phyloP scores from a whole-genome alignment of 2,888 invertebrate species.

The Drosophila quinaria region DNA sequence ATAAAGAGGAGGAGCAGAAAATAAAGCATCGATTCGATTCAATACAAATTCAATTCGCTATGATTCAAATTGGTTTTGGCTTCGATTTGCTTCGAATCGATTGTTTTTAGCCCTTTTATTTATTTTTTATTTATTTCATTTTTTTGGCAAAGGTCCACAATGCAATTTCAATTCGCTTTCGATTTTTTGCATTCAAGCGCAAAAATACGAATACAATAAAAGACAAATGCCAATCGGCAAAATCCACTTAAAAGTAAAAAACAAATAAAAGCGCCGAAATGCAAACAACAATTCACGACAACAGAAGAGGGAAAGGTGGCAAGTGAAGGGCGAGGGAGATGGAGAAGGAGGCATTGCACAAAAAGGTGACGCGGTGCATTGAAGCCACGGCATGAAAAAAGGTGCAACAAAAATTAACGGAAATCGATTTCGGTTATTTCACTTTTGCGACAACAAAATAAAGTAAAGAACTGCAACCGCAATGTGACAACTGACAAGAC shows the following conservation, averaged over 20 bases:
- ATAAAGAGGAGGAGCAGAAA: constrained; percentile 26
- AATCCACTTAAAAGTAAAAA: constrained; percentile 57
- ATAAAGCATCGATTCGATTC: constrained; percentile 14
- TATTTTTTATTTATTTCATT: constrained; percentile 1
- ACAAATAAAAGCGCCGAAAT: constrained; percentile 39
- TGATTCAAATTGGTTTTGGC: constrained; percentile 18
- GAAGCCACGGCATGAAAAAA: constrained; percentile 48
- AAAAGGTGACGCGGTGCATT: constrained; percentile 61
- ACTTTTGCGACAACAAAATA: constrained; percentile 19
- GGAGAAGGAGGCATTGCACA: constrained; percentile 37
- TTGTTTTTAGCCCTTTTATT: constrained; percentile 26
- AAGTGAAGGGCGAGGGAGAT: neutral
- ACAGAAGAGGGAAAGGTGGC: neutral
- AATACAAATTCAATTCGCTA: constrained; percentile 15
- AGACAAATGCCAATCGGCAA: constrained; percentile 60
- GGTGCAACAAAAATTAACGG: constrained; percentile 53
- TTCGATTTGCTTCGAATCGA: constrained; percentile 17
- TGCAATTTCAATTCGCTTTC: constrained; percentile 57
- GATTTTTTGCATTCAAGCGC: constrained; percentile 47
- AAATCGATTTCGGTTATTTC: constrained; percentile 71
- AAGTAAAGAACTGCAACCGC: constrained; percentile 2
- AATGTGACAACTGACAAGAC: neutral
- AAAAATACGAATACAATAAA: constrained; percentile 38
- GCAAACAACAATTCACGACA: constrained; percentile 34
- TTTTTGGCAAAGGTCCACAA: constrained; percentile 23